Percentiles rank a stretch among this genome's conserved stretches.
phyloP scores from a whole-genome alignment of 2,113 vertebrate species.

The Aldabrachelys gigantea region DNA sequence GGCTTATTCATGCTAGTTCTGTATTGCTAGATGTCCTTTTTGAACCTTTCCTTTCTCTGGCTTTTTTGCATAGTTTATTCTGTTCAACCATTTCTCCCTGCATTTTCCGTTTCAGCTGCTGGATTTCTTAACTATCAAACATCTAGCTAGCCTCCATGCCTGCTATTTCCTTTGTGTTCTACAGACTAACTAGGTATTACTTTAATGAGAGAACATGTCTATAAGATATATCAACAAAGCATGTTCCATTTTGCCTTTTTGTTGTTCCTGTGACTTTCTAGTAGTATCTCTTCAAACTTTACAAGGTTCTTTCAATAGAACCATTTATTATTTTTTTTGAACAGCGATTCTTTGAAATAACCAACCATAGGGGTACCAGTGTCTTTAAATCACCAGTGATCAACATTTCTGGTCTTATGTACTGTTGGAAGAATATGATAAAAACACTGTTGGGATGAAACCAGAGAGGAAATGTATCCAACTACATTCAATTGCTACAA shows the following conservation, averaged over 20 bases:
- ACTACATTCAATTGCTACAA: constrained; percentile 8
- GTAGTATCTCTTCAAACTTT: background rate
- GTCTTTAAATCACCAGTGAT: constrained; percentile 39
- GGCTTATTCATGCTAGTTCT: background rate
- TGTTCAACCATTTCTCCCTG: background rate
- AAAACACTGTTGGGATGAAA: constrained; percentile 23
- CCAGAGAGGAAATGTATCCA: constrained; percentile 2
- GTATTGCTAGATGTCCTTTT: background rate
- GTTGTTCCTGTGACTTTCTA: background rate
- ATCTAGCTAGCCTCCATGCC: background rate
- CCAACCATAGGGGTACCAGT: background rate
- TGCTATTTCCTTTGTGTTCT: background rate
- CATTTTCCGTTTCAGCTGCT: background rate
- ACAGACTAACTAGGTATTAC: background rate
- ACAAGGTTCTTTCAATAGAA: background rate
- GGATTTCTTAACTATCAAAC: background rate
- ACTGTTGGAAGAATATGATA: constrained; percentile 6
- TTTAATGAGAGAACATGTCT: background rate
- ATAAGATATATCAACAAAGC: background rate
- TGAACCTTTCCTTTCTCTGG: background rate
- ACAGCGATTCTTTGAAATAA: background rate
- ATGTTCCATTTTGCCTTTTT: background rate
- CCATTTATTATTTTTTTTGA: constrained; percentile 15
- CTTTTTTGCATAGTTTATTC: background rate
- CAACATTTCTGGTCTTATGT: background rate